Percentiles rank a stretch among this genome's conserved stretches.
Evolutionary conservation across 2,113 vertebrate species (phyloP).

Genomic region (Orientallactaga bullata): DNA sequence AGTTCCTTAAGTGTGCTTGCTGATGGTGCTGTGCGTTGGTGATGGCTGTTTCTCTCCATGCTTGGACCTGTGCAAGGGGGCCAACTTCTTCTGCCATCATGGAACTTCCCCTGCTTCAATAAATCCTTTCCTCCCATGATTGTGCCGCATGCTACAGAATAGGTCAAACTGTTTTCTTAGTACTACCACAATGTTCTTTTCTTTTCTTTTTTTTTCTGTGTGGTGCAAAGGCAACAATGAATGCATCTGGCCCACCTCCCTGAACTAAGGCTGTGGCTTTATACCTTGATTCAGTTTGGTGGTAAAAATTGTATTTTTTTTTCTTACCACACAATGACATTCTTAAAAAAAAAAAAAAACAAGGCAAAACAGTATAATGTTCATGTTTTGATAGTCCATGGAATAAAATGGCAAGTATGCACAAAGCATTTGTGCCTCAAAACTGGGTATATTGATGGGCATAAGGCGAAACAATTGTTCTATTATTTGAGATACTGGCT

Average conservation of each 20-base stretch:
- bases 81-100: too few species aligned
- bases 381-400: background rate
- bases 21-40: too few species aligned
- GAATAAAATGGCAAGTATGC: background rate
- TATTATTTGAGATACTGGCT: conserved; percentile 1
- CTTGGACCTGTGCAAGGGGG: too few species aligned
- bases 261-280: background rate
- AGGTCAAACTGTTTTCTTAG: background rate
- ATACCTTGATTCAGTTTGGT: background rate
- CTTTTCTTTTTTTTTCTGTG: background rate
- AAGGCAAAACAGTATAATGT: too few species aligned
- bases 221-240: background rate
- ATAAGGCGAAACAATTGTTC: background rate
- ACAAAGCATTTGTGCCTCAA: background rate
- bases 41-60: too few species aligned
- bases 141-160: too few species aligned
- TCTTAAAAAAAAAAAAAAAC: too few species aligned
- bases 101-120: too few species aligned
- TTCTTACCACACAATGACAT: too few species aligned
- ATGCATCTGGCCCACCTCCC: background rate
- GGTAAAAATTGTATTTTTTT: background rate
- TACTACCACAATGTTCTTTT: background rate
- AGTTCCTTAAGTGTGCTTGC: too few species aligned
- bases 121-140: too few species aligned
- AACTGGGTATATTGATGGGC: background rate